Evolutionary conservation across 2,113 vertebrate species (phyloP), one percentile per base, ranked within the genome.

Genomic region (Megaceryle torquata): DNA sequence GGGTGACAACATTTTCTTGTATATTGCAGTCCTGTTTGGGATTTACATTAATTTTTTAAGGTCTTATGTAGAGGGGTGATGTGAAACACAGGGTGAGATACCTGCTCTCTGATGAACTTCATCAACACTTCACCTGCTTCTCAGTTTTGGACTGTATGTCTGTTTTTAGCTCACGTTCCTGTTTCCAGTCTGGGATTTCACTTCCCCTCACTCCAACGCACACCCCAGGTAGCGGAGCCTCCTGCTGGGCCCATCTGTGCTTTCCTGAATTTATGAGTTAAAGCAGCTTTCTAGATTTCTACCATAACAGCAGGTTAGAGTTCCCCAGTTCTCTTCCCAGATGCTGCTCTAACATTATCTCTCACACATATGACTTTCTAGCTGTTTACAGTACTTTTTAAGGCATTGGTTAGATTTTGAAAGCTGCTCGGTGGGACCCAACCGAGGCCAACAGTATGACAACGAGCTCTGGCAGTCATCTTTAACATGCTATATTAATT

Each of bases 281-380:
- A 74, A 69, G 67, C 79, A 89, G 63, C 39, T 86, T 74, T 77
- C 76, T 94, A 72, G 57, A 83, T 86, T 96, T 77, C 71, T 89
- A 37, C 65, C 26, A 57, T 57, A 78, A 68, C 33, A 72, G 48
- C 69, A 82, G 46, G 50, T 82, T 91, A 77, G 56, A 75, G 31
- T 88, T 91, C 67, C 60, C 29, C 46, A 54, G 80, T 83, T 88
- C 68, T 90, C 54, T 70, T 93, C 60, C 43, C 69, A 82, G 74
- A 51, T 85, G 70, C 77, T 89, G 44, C 41, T 82, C 39, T 46
- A 51, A 12, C 10, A 9, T 54, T 44, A 9, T 17, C 18, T 68
- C 37, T 81, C 64, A 0, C 21, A 16, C 14, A 2, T 4, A 35
- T 5, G n/a, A 39, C 61, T 92, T 74, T 43, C 48, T 89, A 61